Evolutionary conservation across 2,888 invertebrate genomes (phyloP), one percentile per base, ranked within the genome.

Genomic region (Sympetrum striolatum): DNA sequence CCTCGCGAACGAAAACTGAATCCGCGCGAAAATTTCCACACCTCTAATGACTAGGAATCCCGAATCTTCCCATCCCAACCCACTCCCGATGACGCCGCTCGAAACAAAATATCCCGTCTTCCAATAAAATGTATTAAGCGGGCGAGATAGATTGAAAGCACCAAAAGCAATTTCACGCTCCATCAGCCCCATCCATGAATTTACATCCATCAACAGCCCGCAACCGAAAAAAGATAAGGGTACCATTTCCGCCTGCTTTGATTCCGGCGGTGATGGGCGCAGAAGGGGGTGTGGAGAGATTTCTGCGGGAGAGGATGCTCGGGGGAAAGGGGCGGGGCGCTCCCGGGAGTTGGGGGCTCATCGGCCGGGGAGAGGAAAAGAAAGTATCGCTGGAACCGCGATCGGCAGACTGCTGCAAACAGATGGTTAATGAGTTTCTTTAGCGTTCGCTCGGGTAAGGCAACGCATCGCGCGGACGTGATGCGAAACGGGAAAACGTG

Each of bases 271-370:
- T 73, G 73, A 73, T 31, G 73, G 73, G 73, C 3, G 64, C 64
- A 25, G 8, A 25, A 12, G 64, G 64, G 22, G 64, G 6, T 58
- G 15, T 60, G 60, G 12, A 18, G 64, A 44, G 4, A 44, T 44
- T 44, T 44, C 44, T 44, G 44, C 10, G 44, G 44, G 44, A 8
- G 44, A 44, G 44, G 12, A 80, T 35, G 48, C 39, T 44, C 91
- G 90, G 80, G 90, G 90, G 91, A 90, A 80, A 91, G 48, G 39
- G 60, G 90, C 80, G 82, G 90, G 44, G 44, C 44, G 44, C 0
- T 8, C 3, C 15, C 8, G 14, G 35, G 37, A 80, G 37, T 15
- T 0, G 35, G 31, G 18, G 18, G 31, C 0, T 31, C n/a, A n/a
- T n/a, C n/a, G n/a, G n/a, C n/a, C 37, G 48, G 14, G 81, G 14